Conservation (phyloP, 1,140 invertebrate species). For the Drosophila trapezifrons region DNA sequence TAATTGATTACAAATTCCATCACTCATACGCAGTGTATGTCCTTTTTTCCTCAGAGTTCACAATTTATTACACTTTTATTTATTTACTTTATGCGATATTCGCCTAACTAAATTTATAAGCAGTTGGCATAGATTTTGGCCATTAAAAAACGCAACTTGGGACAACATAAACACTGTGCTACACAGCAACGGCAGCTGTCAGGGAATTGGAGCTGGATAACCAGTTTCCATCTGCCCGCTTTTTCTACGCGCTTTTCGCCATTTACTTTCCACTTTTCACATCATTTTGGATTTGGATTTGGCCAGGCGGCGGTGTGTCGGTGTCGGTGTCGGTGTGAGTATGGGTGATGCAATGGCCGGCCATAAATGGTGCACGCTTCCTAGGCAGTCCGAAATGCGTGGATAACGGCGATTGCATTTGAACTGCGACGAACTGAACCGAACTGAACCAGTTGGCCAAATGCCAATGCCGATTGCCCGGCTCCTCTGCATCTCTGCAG, state of each 20-base stretch:
- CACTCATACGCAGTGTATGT: not conserved
- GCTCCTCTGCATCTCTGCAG: conserved; percentile 1
- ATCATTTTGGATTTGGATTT: conserved; percentile 17
- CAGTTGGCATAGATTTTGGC: conserved; percentile 9
- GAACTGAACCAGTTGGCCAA: conserved; percentile 75
- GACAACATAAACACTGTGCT: conserved; percentile 35
- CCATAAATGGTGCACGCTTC: conserved; percentile 75
- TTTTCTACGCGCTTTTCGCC: conserved; percentile 35
- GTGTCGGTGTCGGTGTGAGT: conserved; percentile 5
- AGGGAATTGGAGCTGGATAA: conserved; percentile 17
- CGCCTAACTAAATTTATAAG: not conserved
- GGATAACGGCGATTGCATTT: conserved; percentile 26
- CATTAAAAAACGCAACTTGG: conserved; percentile 4
- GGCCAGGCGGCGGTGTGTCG: not conserved
- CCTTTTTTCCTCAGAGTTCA: not conserved
- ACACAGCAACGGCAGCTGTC: conserved; percentile 17
- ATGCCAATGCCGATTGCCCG: conserved; percentile 74
- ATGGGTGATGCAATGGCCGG: conserved; percentile 64
- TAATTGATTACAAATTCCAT: not conserved
- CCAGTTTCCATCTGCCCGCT: conserved; percentile 49
- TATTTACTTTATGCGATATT: not conserved
- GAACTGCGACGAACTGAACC: conserved; percentile 3
- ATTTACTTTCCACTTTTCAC: conserved; percentile 35
- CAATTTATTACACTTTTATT: not conserved
- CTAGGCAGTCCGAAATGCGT: conserved; percentile 61